These are phyloP conservation scores for Smittia sp. DNA, from an alignment of 2,888 invertebrate genomes.

Conservation along the genomic window DNA sequence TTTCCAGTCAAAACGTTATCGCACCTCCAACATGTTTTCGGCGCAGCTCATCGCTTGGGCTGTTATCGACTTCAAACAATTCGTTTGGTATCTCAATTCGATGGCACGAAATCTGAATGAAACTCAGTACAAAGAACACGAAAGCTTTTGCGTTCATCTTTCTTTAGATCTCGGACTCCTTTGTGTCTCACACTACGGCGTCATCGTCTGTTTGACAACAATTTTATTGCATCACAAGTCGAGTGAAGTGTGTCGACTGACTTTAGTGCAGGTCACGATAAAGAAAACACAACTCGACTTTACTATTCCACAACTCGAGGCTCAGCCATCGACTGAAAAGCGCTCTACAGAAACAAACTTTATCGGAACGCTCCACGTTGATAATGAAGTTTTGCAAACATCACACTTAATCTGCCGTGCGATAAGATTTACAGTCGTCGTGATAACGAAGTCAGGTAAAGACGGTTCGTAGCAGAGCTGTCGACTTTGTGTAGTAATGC, in stretches of 20 bases:
- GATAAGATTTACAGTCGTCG: not conserved
- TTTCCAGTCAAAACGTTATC: no score
- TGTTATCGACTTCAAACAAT: constrained; percentile 17
- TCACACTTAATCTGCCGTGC: not conserved
- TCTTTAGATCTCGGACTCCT: not conserved
- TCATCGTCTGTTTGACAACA: no score
- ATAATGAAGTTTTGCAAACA: constrained; percentile 4
- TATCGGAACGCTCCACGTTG: not conserved
- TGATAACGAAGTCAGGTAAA: not conserved
- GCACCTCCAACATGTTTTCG: no score
- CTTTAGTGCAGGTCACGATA: not conserved
- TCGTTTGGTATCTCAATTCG: not conserved
- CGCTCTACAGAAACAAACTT: not conserved
- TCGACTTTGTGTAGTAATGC: not conserved
- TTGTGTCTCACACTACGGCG: no score
- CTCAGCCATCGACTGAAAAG: not conserved
- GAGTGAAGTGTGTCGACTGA: no score
- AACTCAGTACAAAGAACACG: constrained; percentile 24
- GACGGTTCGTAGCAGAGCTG: not conserved
- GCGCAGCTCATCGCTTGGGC: no score
- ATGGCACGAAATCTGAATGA: constrained; percentile 21
- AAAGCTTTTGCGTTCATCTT: constrained; percentile 1
- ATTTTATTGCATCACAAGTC: not conserved
- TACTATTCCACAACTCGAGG: not conserved
- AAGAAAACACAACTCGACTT: not conserved